These are phyloP conservation scores for Perca flavescens DNA, from an alignment of 2,113 vertebrate species.

Conservation along the genomic window DNA sequence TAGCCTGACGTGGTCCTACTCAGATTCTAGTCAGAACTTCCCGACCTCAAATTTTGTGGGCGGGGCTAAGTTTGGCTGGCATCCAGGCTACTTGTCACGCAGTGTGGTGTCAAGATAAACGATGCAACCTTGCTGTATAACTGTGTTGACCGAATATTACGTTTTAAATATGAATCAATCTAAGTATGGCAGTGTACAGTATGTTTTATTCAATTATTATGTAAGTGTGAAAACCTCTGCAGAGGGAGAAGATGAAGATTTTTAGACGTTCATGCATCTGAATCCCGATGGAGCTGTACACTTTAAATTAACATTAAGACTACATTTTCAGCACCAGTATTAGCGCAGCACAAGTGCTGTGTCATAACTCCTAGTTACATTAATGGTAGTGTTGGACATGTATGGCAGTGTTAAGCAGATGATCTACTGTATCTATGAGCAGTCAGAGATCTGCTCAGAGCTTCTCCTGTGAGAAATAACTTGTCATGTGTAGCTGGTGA, in stretches of 20 bases:
- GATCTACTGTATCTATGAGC: neutral
- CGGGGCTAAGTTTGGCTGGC: no score
- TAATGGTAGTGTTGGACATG: conserved; percentile 14
- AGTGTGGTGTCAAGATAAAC: neutral
- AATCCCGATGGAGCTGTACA: conserved; percentile 9
- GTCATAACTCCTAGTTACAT: neutral
- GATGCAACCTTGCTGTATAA: neutral
- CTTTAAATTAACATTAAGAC: conserved; percentile 22
- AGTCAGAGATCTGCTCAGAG: neutral
- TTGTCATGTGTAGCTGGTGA: neutral
- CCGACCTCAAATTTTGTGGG: no score
- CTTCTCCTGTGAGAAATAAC: neutral
- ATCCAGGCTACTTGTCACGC: neutral
- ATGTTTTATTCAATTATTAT: neutral
- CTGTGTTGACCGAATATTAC: neutral
- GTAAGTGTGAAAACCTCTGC: neutral
- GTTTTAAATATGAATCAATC: neutral
- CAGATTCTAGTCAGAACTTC: no score
- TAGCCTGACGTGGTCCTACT: no score
- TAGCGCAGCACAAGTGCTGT: neutral
- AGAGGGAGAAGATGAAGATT: neutral
- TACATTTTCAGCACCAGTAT: neutral
- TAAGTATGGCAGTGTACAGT: neutral
- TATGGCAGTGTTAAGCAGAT: neutral
- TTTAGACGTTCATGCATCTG: conserved; percentile 15